phyloP scores from a whole-genome alignment of 2,113 vertebrate genomes.

The Lepus timidus region DNA sequence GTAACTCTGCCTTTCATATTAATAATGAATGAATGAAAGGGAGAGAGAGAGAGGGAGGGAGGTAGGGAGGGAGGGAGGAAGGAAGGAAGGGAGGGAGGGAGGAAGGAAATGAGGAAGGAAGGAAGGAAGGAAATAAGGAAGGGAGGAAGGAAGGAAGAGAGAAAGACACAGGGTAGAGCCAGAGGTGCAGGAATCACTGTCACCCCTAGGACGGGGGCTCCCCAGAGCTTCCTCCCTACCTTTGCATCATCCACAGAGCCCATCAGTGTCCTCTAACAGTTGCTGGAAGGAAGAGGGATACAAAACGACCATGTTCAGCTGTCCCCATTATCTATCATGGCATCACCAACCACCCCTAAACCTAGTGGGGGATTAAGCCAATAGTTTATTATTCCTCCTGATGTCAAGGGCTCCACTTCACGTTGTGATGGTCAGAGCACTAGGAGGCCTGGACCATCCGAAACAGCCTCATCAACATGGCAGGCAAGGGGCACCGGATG shows the following conservation, averaged over 20 bases:
- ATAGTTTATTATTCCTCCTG: background rate
- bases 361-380: background rate
- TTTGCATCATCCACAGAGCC: background rate
- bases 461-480: background rate
- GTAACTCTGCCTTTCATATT: too few species aligned
- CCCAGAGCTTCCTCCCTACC: background rate
- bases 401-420: background rate
- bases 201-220: too few species aligned
- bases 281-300: background rate
- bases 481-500: background rate
- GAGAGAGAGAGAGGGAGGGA: too few species aligned
- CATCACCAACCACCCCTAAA: background rate
- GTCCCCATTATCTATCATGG: background rate
- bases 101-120: too few species aligned
- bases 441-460: background rate
- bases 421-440: background rate
- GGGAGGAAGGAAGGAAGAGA: too few species aligned
- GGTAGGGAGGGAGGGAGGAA: too few species aligned
- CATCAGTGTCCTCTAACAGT: background rate
- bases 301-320: background rate
- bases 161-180: background rate
- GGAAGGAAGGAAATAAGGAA: too few species aligned
- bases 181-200: background rate
- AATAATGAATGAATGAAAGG: too few species aligned
- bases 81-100: too few species aligned